Evolutionary conservation across 1,140 invertebrate genomes (phyloP), one percentile per base, ranked within the genome.

Genomic region (Zaprionus kolodkinae): DNA sequence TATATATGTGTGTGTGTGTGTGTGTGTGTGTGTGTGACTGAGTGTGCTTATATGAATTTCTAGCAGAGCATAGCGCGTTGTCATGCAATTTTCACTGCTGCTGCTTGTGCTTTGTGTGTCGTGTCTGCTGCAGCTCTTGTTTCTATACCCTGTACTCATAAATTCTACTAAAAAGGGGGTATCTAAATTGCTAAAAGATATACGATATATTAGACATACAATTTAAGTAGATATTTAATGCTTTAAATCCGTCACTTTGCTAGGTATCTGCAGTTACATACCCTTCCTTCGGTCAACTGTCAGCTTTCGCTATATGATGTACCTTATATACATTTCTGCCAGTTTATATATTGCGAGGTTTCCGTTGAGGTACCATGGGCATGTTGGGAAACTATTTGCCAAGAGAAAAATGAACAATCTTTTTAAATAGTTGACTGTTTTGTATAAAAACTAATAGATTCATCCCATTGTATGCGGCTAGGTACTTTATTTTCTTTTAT

Each of bases 401-500:
- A n/a, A n/a, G n/a, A n/a, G n/a, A n/a, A n/a, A n/a, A n/a, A n/a
- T n/a, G n/a, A n/a, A n/a, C n/a, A n/a, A n/a, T n/a, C n/a, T n/a
- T n/a, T n/a, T n/a, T n/a, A n/a, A n/a, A n/a, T n/a, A n/a, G n/a
- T n/a, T n/a, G n/a, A n/a, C n/a, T n/a, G n/a, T n/a, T 21, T 21
- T 21, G 21, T 27, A 25, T n/a, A 12, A n/a, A 30, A 33, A 2
- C 17, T 36, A 38, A 27, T 17, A 7, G 9, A 21, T 43, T 10
- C 13, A 54, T 6, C 30, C 52, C 66, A 74, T 33, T 63, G 72
- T 74, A 4, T 17, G 17, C 3, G 5, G 52, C 15, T 76, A n/a
- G n/a, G n/a, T n/a, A 74, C 55, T 89, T 84, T 90, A 86, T 90
- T 79, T 86, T 90, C 83, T 75, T 72, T 74, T 75, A 87, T 91